Percentiles rank a stretch among this genome's conserved stretches.
These are phyloP conservation scores for Lamprotornis superbus DNA, from an alignment of 2,113 vertebrate genomes.

Conservation along the genomic window DNA sequence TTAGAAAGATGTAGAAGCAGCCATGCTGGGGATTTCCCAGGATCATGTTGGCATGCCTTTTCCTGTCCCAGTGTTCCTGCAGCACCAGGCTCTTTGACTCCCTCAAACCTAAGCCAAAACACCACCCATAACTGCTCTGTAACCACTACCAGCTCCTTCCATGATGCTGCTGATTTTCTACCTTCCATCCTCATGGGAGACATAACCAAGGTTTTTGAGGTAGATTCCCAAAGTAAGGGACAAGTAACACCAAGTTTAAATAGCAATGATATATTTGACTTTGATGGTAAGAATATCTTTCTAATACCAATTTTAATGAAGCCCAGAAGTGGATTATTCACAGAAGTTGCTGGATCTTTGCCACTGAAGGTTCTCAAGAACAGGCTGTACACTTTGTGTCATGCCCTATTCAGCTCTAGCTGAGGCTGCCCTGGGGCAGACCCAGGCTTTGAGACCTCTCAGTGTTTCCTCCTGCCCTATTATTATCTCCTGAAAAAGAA, in stretches of 20 bases:
- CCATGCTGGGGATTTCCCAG: neutral
- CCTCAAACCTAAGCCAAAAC: neutral
- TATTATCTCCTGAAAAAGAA: neutral
- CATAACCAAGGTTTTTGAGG: neutral
- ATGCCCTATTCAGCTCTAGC: neutral
- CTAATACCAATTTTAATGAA: neutral
- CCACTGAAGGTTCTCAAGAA: neutral
- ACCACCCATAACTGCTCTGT: accelerated
- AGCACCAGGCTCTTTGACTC: neutral
- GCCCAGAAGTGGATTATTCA: neutral
- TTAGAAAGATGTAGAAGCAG: neutral
- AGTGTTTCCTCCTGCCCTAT: neutral
- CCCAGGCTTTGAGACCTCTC: neutral
- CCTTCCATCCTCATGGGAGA: neutral
- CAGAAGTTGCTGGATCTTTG: neutral
- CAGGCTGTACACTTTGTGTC: neutral
- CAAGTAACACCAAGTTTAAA: neutral
- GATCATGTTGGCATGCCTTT: neutral
- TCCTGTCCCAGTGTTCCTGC: neutral
- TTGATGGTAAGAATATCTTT: neutral
- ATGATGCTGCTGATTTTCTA: neutral
- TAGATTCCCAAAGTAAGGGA: neutral
- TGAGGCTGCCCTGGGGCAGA: neutral
- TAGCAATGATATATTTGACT: neutral
- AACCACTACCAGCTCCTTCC: neutral